A percentile compares a stretch with the other conserved stretches of the same genome.
These are phyloP conservation scores for Apotomis turbidana DNA, from an alignment of 2,888 invertebrate genomes.

Conservation along the genomic window DNA sequence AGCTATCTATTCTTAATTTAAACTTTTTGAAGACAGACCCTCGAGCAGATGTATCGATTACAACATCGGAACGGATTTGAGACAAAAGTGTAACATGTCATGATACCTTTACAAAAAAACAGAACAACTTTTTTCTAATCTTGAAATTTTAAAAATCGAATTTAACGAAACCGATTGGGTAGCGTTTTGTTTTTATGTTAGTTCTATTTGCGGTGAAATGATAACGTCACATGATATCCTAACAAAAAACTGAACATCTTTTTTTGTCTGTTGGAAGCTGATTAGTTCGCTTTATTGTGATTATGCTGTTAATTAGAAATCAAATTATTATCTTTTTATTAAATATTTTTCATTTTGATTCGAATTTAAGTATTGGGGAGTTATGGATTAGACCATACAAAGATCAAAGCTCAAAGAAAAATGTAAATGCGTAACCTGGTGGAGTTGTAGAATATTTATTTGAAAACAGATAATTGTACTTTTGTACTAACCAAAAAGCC, in stretches of 20 bases:
- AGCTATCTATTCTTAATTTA: conserved; percentile 40
- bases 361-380: too few species aligned
- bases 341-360: too few species aligned
- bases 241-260: background rate
- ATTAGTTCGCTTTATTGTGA: too few species aligned
- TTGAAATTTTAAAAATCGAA: background rate
- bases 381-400: too few species aligned
- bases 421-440: too few species aligned
- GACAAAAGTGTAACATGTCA: conserved; percentile 50
- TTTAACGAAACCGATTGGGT: background rate
- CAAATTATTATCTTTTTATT: too few species aligned
- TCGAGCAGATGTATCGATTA: conserved; percentile 61
- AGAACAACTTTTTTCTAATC: conserved; percentile 7
- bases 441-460: too few species aligned
- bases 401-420: too few species aligned
- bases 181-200: conserved; percentile 28
- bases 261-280: background rate
- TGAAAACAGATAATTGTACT: too few species aligned
- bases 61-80: conserved; percentile 60
- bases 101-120: conserved; percentile 45
- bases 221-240: background rate
- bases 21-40: conserved; percentile 43
- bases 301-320: too few species aligned
- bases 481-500: too few species aligned
- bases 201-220: conserved; percentile 1